These are phyloP conservation scores for rat (Rattus norvegicus) DNA, from an alignment of 2,113 vertebrate genomes.

Conservation along the genomic window GRCr8 NC_086039.1:38291001-38291500, in stretches of 20 bases:
- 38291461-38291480: too few species aligned
- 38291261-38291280: background rate
- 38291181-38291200: constrained; percentile 29
- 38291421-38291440: too few species aligned
- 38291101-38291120: background rate
- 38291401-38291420: background rate
- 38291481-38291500: background rate
- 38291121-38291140: background rate
- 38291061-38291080: background rate
- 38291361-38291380: background rate
- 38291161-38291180: background rate
- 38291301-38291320: background rate
- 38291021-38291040: background rate
- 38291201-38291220: constrained; percentile 40
- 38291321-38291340: background rate
- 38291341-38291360: background rate
- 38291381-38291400: background rate
- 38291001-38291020: too few species aligned
- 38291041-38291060: background rate
- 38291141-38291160: background rate
- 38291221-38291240: constrained; percentile 12
- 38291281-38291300: background rate
- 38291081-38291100: background rate
- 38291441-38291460: too few species aligned
- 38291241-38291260: background rate